Conservation (phyloP, 2,888 invertebrate species). For the Dioctria rufipes region DNA sequence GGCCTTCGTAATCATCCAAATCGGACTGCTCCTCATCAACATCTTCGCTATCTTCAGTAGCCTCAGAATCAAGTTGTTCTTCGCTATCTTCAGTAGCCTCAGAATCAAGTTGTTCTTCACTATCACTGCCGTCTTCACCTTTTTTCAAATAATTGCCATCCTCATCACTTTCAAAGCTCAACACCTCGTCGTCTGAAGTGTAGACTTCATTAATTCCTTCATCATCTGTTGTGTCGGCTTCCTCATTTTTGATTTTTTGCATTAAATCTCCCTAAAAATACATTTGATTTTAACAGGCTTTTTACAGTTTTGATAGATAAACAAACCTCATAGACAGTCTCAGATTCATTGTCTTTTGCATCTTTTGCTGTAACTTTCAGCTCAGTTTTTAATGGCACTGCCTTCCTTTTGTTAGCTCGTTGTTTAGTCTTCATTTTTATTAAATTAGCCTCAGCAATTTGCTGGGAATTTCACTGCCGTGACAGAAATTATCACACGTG, state of each 20-base stretch:
- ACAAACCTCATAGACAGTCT: too few species aligned
- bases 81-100: constrained; percentile 60
- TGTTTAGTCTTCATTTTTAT: too few species aligned
- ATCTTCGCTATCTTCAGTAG: constrained; percentile 63
- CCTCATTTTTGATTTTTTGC: constrained; percentile 66
- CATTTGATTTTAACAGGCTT: too few species aligned
- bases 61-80: constrained; percentile 60
- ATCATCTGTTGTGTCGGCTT: constrained; percentile 72
- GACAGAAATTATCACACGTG: too few species aligned
- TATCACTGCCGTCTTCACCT: not conserved
- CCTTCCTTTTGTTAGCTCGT: too few species aligned
- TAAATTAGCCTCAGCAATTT: too few species aligned
- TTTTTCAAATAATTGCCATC: constrained; percentile 72
- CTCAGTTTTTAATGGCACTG: too few species aligned
- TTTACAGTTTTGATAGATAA: too few species aligned
- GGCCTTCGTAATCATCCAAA: constrained; percentile 58
- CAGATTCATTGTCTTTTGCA: too few species aligned
- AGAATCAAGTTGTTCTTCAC: constrained; percentile 61
- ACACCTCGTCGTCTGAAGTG: constrained; percentile 67
- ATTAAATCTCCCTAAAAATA: constrained; percentile 64
- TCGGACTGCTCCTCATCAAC: constrained; percentile 64
- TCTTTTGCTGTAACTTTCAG: too few species aligned
- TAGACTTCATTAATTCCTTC: constrained; percentile 67
- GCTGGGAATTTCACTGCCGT: too few species aligned
- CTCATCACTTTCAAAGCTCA: constrained; percentile 74